A percentile compares a stretch with the other conserved stretches of the same genome.
phyloP scores from a whole-genome alignment of 2,888 invertebrate genomes.

The Parthenolecanium corni region DNA sequence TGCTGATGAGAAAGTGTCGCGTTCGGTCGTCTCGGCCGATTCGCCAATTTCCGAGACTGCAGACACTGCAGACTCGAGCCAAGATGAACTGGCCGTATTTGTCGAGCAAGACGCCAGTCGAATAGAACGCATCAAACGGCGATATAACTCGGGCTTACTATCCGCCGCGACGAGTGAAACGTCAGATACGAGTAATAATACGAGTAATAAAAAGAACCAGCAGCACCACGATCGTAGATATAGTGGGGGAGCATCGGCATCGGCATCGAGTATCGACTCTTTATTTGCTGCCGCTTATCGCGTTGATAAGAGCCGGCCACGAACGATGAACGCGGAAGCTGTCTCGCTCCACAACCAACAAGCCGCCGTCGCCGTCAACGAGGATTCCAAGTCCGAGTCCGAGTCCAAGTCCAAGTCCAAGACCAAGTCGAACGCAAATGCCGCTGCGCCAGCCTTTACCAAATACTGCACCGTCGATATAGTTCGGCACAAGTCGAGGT shows the following conservation, averaged over 20 bases:
- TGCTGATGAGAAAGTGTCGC: constrained; percentile 30
- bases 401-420: no score
- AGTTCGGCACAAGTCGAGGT: no score
- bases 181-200: no score
- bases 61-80: constrained; percentile 33
- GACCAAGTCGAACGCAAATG: no score
- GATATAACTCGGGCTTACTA: constrained; percentile 44
- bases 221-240: constrained; percentile 84
- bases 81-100: constrained; percentile 67
- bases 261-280: constrained; percentile 77
- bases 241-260: constrained; percentile 74
- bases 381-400: not conserved
- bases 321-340: constrained; percentile 11
- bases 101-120: constrained; percentile 72
- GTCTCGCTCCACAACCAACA: no score
- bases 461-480: no score
- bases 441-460: no score
- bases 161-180: constrained; percentile 40
- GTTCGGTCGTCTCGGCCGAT: constrained; percentile 66
- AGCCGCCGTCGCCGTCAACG: constrained; percentile 1
- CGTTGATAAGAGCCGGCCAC: not conserved
- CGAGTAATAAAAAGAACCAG: no score
- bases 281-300: constrained; percentile 52
- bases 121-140: constrained; percentile 68
- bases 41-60: no score